Conservation (phyloP, 2,797 vertebrate species). For the Myotis vivesi region DNA sequence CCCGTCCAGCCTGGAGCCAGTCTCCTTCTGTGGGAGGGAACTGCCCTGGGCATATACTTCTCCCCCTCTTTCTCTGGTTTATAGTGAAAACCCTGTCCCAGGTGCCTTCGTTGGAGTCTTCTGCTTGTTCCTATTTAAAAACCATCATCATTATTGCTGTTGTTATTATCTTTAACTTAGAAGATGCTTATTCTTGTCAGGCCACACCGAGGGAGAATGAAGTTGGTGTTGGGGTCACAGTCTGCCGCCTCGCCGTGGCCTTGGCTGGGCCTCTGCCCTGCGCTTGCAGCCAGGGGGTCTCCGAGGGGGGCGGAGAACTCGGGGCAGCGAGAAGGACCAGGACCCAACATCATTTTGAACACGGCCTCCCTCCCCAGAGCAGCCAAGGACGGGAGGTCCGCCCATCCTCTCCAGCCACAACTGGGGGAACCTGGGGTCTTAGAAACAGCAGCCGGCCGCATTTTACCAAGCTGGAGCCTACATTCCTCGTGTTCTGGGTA, state of each 20-base stretch:
- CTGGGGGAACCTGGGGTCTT: neutral
- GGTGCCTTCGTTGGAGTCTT: neutral
- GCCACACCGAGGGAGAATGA: neutral
- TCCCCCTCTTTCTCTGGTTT: neutral
- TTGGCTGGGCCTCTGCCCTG: neutral
- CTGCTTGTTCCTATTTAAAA: neutral
- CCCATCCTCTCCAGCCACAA: neutral
- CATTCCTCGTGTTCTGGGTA: neutral
- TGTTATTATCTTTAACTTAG: neutral
- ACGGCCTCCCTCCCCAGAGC: neutral
- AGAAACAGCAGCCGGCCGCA: neutral
- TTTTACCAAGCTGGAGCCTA: neutral
- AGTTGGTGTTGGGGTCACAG: neutral
- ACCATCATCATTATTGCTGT: neutral
- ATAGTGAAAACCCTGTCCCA: neutral
- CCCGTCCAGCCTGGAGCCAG: neutral
- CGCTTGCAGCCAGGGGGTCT: neutral
- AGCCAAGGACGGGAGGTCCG: neutral
- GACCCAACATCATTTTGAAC: slow-evolving; percentile 23
- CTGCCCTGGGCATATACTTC: neutral
- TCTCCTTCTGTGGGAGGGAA: neutral
- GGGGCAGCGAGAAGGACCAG: slow-evolving; percentile 1
- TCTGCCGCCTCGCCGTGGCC: neutral
- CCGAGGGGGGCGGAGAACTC: neutral
- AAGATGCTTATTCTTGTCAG: neutral